Conservation (phyloP, 2,888 invertebrate genomes). For the Meiosimyza platycephala region DNA sequence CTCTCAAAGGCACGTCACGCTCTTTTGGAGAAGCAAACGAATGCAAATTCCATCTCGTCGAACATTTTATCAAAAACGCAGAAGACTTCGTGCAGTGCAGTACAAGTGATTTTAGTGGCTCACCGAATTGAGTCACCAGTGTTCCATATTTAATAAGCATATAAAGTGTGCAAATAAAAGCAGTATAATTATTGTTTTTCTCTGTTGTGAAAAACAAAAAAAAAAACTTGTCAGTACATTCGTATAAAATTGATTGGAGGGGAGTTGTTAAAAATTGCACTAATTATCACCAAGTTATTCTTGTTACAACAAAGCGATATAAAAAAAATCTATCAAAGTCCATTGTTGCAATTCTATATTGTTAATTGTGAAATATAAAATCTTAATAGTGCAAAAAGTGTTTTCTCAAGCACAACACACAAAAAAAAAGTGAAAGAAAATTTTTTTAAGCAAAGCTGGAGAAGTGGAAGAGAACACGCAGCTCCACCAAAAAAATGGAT, state of each 20-base stretch:
- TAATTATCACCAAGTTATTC: no score
- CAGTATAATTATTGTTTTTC: no score
- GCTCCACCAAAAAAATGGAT: conserved; percentile 61
- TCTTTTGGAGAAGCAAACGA: no score
- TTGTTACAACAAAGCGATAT: no score
- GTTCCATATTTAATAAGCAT: no score
- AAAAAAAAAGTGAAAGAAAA: conserved; percentile 1
- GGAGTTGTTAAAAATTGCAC: no score
- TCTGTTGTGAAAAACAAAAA: no score
- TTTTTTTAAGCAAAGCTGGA: conserved; percentile 54
- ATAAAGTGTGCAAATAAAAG: no score
- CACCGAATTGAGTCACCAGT: no score
- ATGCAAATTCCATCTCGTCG: neutral
- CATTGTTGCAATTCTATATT: neutral
- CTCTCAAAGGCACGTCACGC: no score
- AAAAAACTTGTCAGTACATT: no score
- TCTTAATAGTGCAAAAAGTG: neutral
- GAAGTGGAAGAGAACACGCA: conserved; percentile 66
- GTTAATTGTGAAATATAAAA: neutral
- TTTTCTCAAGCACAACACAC: conserved; percentile 47
- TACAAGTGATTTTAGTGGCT: neutral
- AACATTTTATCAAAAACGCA: conserved; percentile 20
- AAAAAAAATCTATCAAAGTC: neutral
- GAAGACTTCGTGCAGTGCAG: conserved; percentile 19
- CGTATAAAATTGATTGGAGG: no score